A percentile compares a stretch with the other conserved stretches of the same genome.
Evolutionary conservation across 2,888 invertebrate species (phyloP).

Genomic region (Papilio elwesi): DNA sequence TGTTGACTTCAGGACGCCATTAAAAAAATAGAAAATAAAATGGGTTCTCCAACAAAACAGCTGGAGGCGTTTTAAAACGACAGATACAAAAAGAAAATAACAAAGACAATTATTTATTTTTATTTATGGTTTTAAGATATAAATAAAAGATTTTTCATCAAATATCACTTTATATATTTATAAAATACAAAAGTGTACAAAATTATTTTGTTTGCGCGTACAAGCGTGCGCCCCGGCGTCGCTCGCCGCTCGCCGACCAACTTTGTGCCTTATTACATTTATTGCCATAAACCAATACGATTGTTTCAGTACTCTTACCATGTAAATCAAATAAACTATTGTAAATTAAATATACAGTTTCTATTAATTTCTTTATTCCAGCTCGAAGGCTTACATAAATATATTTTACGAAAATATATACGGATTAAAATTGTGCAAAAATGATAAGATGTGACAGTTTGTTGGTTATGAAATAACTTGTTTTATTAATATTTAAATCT

Average conservation of each 20-base stretch:
- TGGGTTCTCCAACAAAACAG: not conserved
- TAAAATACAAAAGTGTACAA: conserved; percentile 78
- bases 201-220: conserved; percentile 55
- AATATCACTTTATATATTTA: conserved; percentile 71
- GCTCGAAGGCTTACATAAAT: no score
- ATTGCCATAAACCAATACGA: not conserved
- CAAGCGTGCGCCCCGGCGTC: conserved; percentile 43
- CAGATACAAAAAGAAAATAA: no score
- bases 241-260: conserved; percentile 44
- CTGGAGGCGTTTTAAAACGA: no score
- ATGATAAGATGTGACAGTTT: no score
- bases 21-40: not conserved
- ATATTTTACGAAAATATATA: no score
- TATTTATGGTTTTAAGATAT: conserved; percentile 21
- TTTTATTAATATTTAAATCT: no score
- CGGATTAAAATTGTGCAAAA: no score
- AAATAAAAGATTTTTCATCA: conserved; percentile 49
- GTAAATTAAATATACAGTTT: conserved; percentile 5
- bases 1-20: not conserved
- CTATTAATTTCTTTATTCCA: no score
- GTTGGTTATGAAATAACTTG: no score
- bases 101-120: not conserved
- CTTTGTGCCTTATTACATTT: conserved; percentile 58
- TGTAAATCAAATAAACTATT: conserved; percentile 6
- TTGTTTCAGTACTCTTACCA: not conserved